Evolutionary conservation across 2,113 vertebrate genomes (phyloP).

Genomic region (Microcebus griseorufus): DNA sequence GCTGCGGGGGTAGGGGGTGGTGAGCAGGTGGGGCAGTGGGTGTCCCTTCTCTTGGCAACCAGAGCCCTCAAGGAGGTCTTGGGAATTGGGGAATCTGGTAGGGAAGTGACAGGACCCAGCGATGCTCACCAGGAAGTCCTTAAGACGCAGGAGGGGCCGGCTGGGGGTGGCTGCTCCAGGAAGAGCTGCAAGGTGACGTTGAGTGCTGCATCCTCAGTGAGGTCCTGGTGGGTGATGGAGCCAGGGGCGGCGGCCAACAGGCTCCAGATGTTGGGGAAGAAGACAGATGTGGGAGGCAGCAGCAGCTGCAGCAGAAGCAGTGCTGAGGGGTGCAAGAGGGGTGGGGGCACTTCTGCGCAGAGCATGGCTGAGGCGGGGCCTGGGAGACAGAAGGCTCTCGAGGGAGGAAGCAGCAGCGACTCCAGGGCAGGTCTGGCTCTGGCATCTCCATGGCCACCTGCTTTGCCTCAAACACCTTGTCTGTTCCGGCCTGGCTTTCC

Average conservation of each 20-base stretch:
- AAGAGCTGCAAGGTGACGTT: slow-evolving; percentile 86
- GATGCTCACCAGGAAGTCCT: slow-evolving; percentile 77
- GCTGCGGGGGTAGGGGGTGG: neutral
- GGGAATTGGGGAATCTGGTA: neutral
- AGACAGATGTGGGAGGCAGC: slow-evolving; percentile 70
- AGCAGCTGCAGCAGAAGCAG: slow-evolving; percentile 66
- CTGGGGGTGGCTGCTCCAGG: slow-evolving; percentile 63
- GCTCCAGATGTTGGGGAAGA: slow-evolving; percentile 92
- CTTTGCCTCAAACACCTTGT: neutral
- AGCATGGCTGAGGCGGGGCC: slow-evolving; percentile 62
- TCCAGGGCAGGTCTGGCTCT: neutral
- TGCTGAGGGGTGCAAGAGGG: neutral
- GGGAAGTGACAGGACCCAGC: neutral
- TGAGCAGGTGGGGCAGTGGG: neutral
- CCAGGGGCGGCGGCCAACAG: slow-evolving; percentile 85
- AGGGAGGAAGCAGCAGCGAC: neutral
- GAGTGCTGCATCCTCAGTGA: slow-evolving; percentile 88
- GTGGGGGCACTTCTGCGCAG: neutral
- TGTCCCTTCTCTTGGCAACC: neutral
- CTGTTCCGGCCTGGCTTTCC: neutral
- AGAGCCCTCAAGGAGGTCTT: neutral
- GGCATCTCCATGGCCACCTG: neutral
- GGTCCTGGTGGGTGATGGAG: slow-evolving; percentile 91
- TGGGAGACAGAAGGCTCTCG: neutral
- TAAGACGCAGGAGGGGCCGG: neutral